Evolutionary conservation across 1,140 invertebrate species (phyloP).

Genomic region (Sweltsa coloradensis): DNA sequence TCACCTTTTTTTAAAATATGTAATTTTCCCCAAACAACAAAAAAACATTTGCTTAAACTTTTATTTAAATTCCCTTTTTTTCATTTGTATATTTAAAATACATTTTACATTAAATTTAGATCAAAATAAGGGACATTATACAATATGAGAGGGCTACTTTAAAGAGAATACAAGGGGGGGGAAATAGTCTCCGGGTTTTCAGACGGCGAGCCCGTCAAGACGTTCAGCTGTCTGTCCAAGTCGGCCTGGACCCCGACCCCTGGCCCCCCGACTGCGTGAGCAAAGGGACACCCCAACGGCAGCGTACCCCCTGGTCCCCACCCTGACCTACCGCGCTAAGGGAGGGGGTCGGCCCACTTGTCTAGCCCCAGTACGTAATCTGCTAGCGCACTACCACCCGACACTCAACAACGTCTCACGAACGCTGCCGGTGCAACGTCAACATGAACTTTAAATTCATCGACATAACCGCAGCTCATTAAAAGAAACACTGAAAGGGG

Average conservation of each 20-base stretch:
- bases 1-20: too few relatives aligned
- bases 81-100: too few relatives aligned
- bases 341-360: conserved; percentile 67
- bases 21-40: too few relatives aligned
- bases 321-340: conserved; percentile 79
- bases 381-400: conserved; percentile 67
- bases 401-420: conserved; percentile 72
- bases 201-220: conserved; percentile 75
- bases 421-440: conserved; percentile 81
- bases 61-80: too few relatives aligned
- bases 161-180: too few relatives aligned
- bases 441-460: conserved; percentile 89
- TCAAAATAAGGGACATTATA: too few relatives aligned
- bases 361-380: conserved; percentile 74
- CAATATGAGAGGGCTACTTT: too few relatives aligned
- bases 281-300: conserved; percentile 89
- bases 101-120: too few relatives aligned
- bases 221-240: conserved; percentile 68
- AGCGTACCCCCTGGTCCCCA: conserved; percentile 80
- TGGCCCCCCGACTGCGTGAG: conserved; percentile 84
- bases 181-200: conserved; percentile 78
- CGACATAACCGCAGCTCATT: too few relatives aligned
- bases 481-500: too few relatives aligned
- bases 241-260: conserved; percentile 69
- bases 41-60: too few relatives aligned